phyloP scores from a whole-genome alignment of 92 coral and sea anemone genomes.

The Porites evermanni region DNA sequence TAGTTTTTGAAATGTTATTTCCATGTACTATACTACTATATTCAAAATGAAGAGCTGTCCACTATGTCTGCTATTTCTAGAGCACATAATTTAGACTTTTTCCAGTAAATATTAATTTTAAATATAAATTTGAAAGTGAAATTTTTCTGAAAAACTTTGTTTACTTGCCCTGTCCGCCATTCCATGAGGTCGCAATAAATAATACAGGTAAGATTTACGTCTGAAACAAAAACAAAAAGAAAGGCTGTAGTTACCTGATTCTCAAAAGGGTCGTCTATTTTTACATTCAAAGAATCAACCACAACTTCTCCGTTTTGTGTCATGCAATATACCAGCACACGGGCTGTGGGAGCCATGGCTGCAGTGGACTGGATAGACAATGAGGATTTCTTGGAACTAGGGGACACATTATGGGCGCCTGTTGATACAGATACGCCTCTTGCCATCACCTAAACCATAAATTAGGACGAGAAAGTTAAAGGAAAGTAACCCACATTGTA shows the following conservation, averaged over 20 bases:
- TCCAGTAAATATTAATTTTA: no score
- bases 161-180: no score
- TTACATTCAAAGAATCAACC: constrained; percentile 86
- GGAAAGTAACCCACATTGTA: not conserved
- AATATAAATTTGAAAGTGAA: no score
- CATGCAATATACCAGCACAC: constrained; percentile 81
- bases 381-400: constrained; percentile 55
- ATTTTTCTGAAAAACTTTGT: no score
- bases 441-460: constrained; percentile 65
- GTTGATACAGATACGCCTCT: constrained; percentile 72
- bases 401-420: constrained; percentile 41
- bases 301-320: constrained; percentile 81
- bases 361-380: constrained; percentile 63
- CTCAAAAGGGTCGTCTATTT: constrained; percentile 83
- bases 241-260: constrained; percentile 68
- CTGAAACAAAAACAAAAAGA: not conserved
- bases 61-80: no score
- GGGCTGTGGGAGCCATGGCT: constrained; percentile 89
- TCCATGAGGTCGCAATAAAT: no score
- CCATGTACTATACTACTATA: no score
- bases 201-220: no score
- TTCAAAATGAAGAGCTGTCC: no score
- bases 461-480: not conserved
- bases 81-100: no score
- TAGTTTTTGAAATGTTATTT: no score